A percentile compares a stretch with the other conserved stretches of the same genome.
Conservation (phyloP, 2,888 invertebrate species). For the Sericinus montela region DNA sequence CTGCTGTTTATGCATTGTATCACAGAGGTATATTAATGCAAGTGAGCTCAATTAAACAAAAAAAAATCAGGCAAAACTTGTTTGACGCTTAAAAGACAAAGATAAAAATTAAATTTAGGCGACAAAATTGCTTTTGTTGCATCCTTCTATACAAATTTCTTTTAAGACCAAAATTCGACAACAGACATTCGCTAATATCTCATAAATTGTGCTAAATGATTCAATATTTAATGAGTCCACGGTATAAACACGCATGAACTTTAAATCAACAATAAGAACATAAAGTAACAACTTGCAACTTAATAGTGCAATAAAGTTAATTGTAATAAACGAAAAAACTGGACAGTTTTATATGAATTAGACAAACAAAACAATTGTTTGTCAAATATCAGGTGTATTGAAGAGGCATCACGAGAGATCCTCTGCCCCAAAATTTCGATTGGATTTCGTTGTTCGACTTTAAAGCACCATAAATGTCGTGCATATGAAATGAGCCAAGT, state of each 20-base stretch:
- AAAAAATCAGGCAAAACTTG: no score
- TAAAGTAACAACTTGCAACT: constrained; percentile 5
- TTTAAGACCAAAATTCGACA: no score
- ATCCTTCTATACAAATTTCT: no score
- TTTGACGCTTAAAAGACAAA: no score
- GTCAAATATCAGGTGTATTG: constrained; percentile 10
- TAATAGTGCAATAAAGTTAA: constrained; percentile 7
- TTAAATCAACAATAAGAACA: constrained; percentile 7
- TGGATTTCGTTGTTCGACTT: constrained; percentile 20
- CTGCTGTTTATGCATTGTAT: no score
- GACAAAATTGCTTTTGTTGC: no score
- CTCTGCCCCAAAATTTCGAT: constrained; percentile 35
- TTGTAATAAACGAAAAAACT: background rate
- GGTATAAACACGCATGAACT: background rate
- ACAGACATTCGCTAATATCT: no score
- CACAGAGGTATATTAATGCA: no score
- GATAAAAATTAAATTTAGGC: no score
- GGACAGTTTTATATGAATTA: constrained; percentile 7
- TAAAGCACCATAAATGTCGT: constrained; percentile 37
- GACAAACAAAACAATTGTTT: constrained; percentile 2
- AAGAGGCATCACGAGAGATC: constrained; percentile 23
- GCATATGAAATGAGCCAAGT: constrained; percentile 52
- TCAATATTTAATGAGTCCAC: background rate
- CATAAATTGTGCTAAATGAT: no score
- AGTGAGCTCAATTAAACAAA: no score